These are phyloP conservation scores for Psettodes erumei DNA, from an alignment of 2,113 vertebrate species.

Conservation along the genomic window DNA sequence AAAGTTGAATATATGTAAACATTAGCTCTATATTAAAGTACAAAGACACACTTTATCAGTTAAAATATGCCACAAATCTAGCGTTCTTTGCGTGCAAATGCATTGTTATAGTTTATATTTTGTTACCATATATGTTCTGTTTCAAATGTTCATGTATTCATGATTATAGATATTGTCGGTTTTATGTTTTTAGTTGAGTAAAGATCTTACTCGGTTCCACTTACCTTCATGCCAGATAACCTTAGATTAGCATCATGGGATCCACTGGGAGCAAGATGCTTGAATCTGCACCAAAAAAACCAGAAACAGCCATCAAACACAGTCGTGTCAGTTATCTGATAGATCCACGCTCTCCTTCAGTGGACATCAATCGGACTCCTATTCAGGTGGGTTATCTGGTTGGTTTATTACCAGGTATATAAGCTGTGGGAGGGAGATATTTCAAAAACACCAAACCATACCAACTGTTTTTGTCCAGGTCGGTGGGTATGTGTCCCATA, in stretches of 20 bases:
- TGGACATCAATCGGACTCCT: constrained; percentile 86
- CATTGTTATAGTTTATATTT: neutral
- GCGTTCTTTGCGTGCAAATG: neutral
- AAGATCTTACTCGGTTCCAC: neutral
- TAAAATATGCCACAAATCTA: no score
- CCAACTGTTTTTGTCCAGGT: constrained; percentile 49
- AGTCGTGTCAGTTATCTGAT: constrained; percentile 75
- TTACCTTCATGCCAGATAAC: neutral
- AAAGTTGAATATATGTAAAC: neutral
- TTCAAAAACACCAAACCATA: neutral
- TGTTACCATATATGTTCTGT: neutral
- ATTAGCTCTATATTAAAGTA: no score
- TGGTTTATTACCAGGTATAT: neutral
- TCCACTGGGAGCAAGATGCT: constrained; percentile 83
- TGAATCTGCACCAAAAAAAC: constrained; percentile 72
- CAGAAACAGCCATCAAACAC: constrained; percentile 70
- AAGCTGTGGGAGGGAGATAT: neutral
- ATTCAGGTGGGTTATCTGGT: constrained; percentile 73
- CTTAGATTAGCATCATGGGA: constrained; percentile 82
- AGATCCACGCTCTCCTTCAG: constrained; percentile 91
- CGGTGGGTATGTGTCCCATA: constrained; percentile 33
- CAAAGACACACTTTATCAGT: neutral
- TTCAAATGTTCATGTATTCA: neutral
- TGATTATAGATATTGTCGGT: neutral
- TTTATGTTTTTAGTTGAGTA: neutral